These are phyloP conservation scores for Astur gentilis DNA, from an alignment of 2,113 vertebrate genomes.

Conservation along the genomic window DNA sequence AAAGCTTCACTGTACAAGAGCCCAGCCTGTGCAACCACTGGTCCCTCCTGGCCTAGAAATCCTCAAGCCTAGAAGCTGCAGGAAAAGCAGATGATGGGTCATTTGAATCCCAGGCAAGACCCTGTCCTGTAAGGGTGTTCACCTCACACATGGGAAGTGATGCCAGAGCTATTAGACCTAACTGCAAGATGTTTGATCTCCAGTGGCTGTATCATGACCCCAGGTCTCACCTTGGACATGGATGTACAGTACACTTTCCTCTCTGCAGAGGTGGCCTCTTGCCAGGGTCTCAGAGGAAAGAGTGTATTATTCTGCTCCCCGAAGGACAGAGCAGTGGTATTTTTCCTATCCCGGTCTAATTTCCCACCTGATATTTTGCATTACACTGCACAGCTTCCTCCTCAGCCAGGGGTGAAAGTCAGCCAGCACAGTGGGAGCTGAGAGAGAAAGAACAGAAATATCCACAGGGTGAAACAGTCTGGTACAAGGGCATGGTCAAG, in stretches of 20 bases:
- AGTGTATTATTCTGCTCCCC: background rate
- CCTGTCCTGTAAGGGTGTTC: background rate
- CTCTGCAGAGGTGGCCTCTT: background rate
- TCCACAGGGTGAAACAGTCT: background rate
- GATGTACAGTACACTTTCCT: background rate
- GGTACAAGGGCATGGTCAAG: background rate
- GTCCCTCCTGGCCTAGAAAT: background rate
- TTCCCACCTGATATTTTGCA: constrained; percentile 3
- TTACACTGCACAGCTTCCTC: background rate
- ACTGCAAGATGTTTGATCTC: background rate
- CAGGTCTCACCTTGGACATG: background rate
- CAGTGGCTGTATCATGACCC: background rate
- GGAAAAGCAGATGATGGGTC: background rate
- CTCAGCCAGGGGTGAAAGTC: background rate
- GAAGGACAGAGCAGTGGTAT: background rate
- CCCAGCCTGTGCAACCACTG: background rate
- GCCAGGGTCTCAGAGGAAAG: background rate
- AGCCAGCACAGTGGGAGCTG: background rate
- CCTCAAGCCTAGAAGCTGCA: background rate
- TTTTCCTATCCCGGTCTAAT: background rate
- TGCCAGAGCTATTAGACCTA: background rate
- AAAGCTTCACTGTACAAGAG: background rate
- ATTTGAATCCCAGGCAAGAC: background rate
- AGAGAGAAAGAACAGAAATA: background rate
- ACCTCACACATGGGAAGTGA: background rate